Evolutionary conservation across 2,888 invertebrate species (phyloP).

Genomic region (Sarcophaga variegata): DNA sequence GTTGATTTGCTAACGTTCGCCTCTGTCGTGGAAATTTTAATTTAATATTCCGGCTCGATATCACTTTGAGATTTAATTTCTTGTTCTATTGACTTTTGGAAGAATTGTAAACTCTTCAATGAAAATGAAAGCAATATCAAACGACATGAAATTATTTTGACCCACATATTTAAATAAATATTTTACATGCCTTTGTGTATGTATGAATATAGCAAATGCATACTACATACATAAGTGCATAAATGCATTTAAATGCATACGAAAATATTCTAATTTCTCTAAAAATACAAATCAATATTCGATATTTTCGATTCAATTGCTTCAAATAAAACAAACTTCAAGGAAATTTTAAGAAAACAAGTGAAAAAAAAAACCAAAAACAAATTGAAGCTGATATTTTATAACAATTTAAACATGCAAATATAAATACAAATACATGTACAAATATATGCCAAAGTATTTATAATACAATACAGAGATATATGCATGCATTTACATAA

Average conservation of each 20-base stretch:
- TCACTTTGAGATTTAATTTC: too few species aligned
- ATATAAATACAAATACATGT: slow-evolving; percentile 30
- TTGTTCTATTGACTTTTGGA: too few species aligned
- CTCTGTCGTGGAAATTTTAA: too few species aligned
- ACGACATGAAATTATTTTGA: too few species aligned
- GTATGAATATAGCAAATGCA: too few species aligned
- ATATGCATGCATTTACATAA: not conserved
- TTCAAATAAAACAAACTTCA: too few species aligned
- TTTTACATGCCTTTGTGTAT: too few species aligned
- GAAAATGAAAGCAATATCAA: too few species aligned
- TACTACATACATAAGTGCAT: not conserved
- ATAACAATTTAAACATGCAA: slow-evolving; percentile 29
- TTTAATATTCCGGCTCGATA: too few species aligned
- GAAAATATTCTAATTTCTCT: not conserved
- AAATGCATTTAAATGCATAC: not conserved
- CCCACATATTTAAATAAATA: too few species aligned
- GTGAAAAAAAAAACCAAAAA: slow-evolving; percentile 19
- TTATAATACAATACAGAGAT: not conserved
- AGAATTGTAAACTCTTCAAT: too few species aligned
- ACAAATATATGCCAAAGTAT: not conserved
- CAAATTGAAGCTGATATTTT: slow-evolving; percentile 34
- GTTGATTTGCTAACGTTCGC: too few species aligned
- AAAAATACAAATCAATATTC: not conserved
- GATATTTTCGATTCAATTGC: not conserved
- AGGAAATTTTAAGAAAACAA: slow-evolving; percentile 8